Percentiles rank a stretch among this genome's conserved stretches.
phyloP scores from a whole-genome alignment of 2,888 invertebrate genomes.

The Melinaea marsaeus region DNA sequence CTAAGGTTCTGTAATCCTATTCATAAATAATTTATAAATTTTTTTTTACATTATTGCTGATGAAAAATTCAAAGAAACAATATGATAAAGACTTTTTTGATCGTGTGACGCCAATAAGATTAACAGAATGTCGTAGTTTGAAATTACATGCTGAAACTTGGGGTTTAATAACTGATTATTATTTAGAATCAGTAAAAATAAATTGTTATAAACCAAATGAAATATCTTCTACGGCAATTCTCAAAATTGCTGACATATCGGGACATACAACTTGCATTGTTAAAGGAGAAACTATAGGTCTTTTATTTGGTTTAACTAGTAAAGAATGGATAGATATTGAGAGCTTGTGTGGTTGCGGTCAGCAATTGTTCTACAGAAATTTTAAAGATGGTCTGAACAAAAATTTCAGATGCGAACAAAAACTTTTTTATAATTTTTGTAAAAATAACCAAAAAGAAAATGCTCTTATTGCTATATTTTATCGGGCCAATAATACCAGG shows the following conservation, averaged over 20 bases:
- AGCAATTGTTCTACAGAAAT: constrained; percentile 69
- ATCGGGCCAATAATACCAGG: constrained; percentile 55
- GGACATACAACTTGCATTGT: constrained; percentile 62
- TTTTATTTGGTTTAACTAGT: constrained; percentile 56
- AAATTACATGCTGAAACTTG: constrained; percentile 54
- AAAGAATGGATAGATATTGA: constrained; percentile 64
- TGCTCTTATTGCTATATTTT: constrained; percentile 54
- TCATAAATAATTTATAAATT: too few relatives aligned
- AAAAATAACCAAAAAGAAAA: constrained; percentile 52
- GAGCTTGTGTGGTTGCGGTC: constrained; percentile 46
- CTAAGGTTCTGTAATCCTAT: too few relatives aligned
- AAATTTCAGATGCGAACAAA: constrained; percentile 56
- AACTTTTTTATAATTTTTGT: constrained; percentile 70
- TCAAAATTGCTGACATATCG: constrained; percentile 58
- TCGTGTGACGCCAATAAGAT: constrained; percentile 48
- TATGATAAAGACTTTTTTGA: constrained; percentile 38
- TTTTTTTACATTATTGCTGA: constrained; percentile 20
- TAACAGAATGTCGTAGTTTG: constrained; percentile 53
- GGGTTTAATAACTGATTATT: constrained; percentile 62
- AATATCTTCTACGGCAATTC: constrained; percentile 50
- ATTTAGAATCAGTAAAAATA: constrained; percentile 68
- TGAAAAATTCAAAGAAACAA: constrained; percentile 17
- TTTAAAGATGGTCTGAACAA: constrained; percentile 63
- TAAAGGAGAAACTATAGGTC: constrained; percentile 52
- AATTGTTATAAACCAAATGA: constrained; percentile 43